These are phyloP conservation scores for Aphrocallistes beatrix DNA, from an alignment of 37 sponge, comb jelly and placozoan genomes.

Conservation along the genomic window DNA sequence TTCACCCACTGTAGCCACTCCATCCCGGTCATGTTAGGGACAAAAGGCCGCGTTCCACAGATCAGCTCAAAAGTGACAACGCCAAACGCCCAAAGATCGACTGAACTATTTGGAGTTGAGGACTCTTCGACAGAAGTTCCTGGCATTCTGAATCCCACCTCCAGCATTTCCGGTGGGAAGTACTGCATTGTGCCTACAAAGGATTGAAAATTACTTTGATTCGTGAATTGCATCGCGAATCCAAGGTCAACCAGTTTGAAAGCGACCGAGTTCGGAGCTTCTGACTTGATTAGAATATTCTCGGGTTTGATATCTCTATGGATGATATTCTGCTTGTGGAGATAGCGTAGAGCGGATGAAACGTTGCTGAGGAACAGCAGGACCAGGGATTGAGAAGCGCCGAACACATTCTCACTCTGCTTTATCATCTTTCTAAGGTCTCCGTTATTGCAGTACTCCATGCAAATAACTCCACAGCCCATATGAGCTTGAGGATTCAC, in stretches of 20 bases:
- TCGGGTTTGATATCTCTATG: slow-evolving; percentile 11
- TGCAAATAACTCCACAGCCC: background rate
- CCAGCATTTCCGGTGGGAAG: background rate
- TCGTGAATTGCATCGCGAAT: background rate
- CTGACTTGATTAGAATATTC: background rate
- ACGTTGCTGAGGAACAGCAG: background rate
- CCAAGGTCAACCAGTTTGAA: slow-evolving; percentile 4
- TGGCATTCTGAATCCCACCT: background rate
- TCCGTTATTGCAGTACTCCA: slow-evolving; percentile 1
- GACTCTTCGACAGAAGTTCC: background rate
- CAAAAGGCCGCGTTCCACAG: background rate
- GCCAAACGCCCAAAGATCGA: background rate
- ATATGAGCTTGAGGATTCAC: background rate
- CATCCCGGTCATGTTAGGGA: background rate
- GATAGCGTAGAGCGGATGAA: background rate
- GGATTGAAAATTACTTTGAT: background rate
- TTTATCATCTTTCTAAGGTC: background rate
- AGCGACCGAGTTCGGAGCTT: background rate
- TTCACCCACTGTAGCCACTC: background rate
- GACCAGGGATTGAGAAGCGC: background rate
- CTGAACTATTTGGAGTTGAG: background rate
- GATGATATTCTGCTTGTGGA: background rate
- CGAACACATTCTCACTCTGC: background rate
- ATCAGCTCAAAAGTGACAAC: background rate
- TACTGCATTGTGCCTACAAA: slow-evolving; percentile 2